phyloP scores from a whole-genome alignment of 2,888 invertebrate genomes.

The Hemistola chrysoprasaria region DNA sequence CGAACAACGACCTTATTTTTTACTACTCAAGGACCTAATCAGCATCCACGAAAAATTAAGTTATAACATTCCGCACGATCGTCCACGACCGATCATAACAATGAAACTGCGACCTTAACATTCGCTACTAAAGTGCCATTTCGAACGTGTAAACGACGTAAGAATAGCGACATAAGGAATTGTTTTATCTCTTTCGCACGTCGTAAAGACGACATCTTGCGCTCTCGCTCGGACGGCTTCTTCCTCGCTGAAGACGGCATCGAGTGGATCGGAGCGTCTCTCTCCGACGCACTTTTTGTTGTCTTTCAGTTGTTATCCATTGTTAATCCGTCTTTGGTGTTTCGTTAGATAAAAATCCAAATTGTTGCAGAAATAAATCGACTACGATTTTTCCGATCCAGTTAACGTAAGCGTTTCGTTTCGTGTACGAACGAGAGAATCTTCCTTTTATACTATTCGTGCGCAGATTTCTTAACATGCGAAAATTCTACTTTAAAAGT shows the following conservation, averaged over 20 bases:
- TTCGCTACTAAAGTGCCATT: conserved; percentile 70
- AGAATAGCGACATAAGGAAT: conserved; percentile 81
- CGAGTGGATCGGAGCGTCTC: conserved; percentile 73
- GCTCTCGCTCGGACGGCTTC: conserved; percentile 66
- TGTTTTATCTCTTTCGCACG: conserved; percentile 79
- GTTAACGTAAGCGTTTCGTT: conserved; percentile 1
- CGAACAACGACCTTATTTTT: conserved; percentile 68
- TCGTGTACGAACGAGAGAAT: conserved; percentile 1
- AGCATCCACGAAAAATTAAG: conserved; percentile 64
- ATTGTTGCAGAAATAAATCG: conserved; percentile 26
- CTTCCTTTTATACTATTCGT: background rate
- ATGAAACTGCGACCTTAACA: conserved; percentile 78
- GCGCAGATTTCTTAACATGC: conserved; percentile 4
- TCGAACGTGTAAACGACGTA: conserved; percentile 69
- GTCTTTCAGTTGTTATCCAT: conserved; percentile 54
- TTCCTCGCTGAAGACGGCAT: conserved; percentile 70
- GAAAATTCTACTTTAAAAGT: conserved; percentile 3
- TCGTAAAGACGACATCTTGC: conserved; percentile 69
- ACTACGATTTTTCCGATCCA: conserved; percentile 22
- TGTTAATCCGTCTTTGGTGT: conserved; percentile 76
- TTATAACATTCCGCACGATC: conserved; percentile 75
- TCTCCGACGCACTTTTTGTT: conserved; percentile 73
- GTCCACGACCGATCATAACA: conserved; percentile 71
- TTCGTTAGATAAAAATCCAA: conserved; percentile 63
- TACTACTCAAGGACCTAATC: conserved; percentile 55